Percentiles rank a stretch among this genome's conserved stretches.
Evolutionary conservation across 2,113 vertebrate species (phyloP).

Genomic region (Dicaeum eximium): DNA sequence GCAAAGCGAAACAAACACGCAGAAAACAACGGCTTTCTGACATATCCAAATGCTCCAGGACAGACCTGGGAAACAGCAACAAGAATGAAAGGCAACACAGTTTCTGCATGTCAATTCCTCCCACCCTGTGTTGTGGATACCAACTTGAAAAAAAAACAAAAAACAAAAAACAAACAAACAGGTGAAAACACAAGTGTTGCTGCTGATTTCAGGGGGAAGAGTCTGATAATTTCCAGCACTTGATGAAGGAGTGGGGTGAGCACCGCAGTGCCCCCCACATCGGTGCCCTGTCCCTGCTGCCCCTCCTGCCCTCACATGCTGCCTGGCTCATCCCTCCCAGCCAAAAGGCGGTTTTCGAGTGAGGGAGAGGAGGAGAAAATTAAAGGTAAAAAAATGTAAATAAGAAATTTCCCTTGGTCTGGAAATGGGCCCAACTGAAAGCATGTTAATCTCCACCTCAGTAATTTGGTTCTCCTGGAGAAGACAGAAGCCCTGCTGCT

Average conservation of each 20-base stretch:
- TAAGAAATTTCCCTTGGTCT: slow-evolving; percentile 89
- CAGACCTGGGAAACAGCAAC: background rate
- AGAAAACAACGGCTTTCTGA: background rate
- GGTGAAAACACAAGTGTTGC: background rate
- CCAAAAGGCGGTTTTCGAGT: slow-evolving; percentile 15
- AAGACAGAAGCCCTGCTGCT: slow-evolving; percentile 99
- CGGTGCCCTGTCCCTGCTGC: background rate
- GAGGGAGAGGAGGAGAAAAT: slow-evolving; percentile 79
- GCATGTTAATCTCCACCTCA: slow-evolving; percentile 99
- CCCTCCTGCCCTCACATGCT: background rate
- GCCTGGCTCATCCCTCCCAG: background rate
- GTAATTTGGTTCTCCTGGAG: slow-evolving; percentile 98
- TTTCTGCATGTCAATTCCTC: slow-evolving; percentile 47
- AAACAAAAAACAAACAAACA: background rate
- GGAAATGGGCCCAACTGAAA: slow-evolving; percentile 92
- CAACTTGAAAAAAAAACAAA: background rate
- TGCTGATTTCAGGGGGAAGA: background rate
- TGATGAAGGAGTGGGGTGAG: background rate
- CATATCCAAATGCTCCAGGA: background rate
- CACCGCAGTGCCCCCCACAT: accelerated
- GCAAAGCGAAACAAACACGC: background rate
- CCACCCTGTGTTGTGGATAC: background rate
- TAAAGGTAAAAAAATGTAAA: slow-evolving; percentile 92
- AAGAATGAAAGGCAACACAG: slow-evolving; percentile 29
- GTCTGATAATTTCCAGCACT: background rate